phyloP scores from a whole-genome alignment of 2,113 vertebrate species.

The Puma concolor region DNA sequence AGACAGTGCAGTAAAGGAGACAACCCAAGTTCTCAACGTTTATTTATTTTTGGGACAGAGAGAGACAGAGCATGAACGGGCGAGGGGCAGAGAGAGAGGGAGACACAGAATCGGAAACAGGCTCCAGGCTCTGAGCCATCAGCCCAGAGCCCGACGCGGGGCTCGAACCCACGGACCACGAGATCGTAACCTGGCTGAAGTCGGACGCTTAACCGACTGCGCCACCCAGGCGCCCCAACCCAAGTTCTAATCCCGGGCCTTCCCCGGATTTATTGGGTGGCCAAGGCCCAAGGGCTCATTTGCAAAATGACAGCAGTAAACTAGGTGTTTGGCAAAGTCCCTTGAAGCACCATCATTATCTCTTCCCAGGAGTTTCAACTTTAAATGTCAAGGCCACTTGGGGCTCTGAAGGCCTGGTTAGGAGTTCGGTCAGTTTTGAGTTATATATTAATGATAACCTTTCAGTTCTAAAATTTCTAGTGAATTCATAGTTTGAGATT shows the following conservation, averaged over 20 bases:
- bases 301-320: background rate
- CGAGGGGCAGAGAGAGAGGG: too few relatives aligned
- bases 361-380: background rate
- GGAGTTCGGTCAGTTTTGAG: background rate
- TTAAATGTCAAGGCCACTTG: background rate
- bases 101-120: too few relatives aligned
- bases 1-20: fast-evolving
- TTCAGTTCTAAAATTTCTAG: background rate
- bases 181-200: too few relatives aligned
- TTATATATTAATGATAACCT: background rate
- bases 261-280: background rate
- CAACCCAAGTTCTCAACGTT: background rate
- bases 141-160: too few relatives aligned
- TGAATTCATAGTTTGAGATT: background rate
- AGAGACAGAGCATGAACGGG: too few relatives aligned
- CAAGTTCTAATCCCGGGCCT: background rate
- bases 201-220: too few relatives aligned
- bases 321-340: background rate
- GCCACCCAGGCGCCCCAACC: too few relatives aligned
- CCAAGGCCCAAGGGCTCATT: background rate
- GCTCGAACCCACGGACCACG: too few relatives aligned
- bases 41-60: too few relatives aligned
- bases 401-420: background rate
- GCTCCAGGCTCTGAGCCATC: too few relatives aligned
- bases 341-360: background rate